A percentile compares a stretch with the other conserved stretches of the same genome.
These are phyloP conservation scores for Gallinago jamesoni DNA, from an alignment of 2,113 vertebrate genomes.

Conservation along the genomic window DNA sequence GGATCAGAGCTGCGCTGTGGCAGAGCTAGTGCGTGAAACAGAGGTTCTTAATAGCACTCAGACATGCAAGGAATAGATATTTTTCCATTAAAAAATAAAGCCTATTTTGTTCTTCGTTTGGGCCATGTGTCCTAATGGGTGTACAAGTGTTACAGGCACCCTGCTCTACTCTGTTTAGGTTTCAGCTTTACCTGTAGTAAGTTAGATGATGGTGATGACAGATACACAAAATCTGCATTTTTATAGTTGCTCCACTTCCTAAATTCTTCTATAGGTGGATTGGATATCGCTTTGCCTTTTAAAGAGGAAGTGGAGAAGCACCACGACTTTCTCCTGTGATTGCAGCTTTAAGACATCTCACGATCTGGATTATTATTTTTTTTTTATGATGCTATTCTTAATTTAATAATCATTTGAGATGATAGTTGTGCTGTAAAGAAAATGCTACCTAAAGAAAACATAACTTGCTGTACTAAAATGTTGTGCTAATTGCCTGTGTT, in stretches of 20 bases:
- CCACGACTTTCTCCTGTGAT: neutral
- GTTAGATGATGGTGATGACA: too few relatives aligned
- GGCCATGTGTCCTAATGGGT: fast-evolving
- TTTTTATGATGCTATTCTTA: neutral
- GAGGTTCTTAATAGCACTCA: neutral
- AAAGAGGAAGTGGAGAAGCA: neutral
- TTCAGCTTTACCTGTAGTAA: neutral
- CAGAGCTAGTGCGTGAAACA: neutral
- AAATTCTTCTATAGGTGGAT: neutral
- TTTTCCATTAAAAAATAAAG: neutral
- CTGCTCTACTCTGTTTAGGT: neutral
- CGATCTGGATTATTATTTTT: neutral
- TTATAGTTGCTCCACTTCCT: fast-evolving
- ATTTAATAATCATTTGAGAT: neutral
- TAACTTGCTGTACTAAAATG: neutral
- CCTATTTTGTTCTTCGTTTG: neutral
- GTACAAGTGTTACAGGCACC: neutral
- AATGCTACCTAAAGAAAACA: neutral
- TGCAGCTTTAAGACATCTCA: neutral
- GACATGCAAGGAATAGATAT: neutral
- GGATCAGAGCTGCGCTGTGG: neutral
- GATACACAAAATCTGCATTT: neutral
- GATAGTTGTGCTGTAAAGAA: neutral
- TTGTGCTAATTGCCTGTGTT: neutral
- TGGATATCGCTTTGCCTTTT: neutral